Base-by-base conservation (phyloP, 2,797 vertebrate genomes). In the Nothura maculosa region DNA sequence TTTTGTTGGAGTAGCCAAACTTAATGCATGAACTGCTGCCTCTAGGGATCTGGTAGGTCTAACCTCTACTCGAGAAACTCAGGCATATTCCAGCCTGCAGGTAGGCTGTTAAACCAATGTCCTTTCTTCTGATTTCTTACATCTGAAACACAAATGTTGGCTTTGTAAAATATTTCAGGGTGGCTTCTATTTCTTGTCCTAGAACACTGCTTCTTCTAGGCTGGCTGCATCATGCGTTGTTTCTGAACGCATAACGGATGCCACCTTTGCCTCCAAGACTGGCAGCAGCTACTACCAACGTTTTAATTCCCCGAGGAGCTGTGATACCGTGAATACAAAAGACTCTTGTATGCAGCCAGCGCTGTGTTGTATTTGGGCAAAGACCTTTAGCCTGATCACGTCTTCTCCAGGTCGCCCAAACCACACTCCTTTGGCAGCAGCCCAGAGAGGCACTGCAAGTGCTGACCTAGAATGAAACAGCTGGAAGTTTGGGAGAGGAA, bases 401-500 rank as follows among this genome's bases (percentile, higher is more conserved):
- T 79, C 92, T 93, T 57, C 38, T 55, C 74, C 74, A n/a, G 80
- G 43, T 36, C 94, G 80, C 90, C 90, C 89, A 84, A 95, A 58
- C 85, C 94, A 66, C 25, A 0, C 0, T 8, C 73, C 67, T 70
- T 27, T 91, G 92, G 92, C 89, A 47, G 0, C 20, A 0, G 0
- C 81, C 68, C 74, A 42, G 77, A 20, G 91, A 87, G 77, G 80
- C 5, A 0, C 85, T 69, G 67, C 27, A 7, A 74, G 82, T 18
- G 64, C 85, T 86, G 85, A 70, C 70, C 93, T 64, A 50, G 94
- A 91, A 92, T 43, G 82, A 80, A 95, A 86, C 93, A 95, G 95
- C 93, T 96, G 95, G 94, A 88, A 79, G 87, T 70, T 64, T 83
- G 92, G 89, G 76, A 62, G 74, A 81, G 87, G 85, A 95, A 94